phyloP scores from a whole-genome alignment of 2,113 vertebrate species.

The Cathartes aura region DNA sequence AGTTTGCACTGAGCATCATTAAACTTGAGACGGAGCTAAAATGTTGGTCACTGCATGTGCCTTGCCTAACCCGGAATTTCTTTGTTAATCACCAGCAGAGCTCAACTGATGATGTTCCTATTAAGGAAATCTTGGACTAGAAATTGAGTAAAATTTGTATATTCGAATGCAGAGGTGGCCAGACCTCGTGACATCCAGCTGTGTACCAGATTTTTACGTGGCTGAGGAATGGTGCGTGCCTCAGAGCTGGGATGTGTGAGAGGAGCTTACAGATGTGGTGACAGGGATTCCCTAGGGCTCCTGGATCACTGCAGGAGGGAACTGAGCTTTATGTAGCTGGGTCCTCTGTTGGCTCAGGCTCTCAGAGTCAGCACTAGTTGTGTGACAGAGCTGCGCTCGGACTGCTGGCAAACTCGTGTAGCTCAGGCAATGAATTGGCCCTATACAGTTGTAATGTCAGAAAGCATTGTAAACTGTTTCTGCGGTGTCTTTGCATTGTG shows the following conservation, averaged over 20 bases:
- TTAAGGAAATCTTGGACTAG: neutral
- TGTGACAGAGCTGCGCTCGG: neutral
- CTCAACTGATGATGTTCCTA: neutral
- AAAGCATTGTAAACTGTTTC: accelerated
- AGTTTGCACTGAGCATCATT: neutral
- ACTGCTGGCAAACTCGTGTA: accelerated
- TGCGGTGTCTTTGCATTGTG: accelerated
- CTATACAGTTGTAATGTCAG: accelerated
- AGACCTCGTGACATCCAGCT: neutral
- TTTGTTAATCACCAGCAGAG: neutral
- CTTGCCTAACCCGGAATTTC: neutral
- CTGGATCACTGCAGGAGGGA: neutral
- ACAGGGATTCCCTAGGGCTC: neutral
- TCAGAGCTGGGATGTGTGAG: neutral
- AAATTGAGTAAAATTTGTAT: neutral
- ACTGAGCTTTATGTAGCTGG: accelerated
- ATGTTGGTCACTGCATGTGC: neutral
- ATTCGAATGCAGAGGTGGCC: neutral
- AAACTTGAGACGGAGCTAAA: neutral
- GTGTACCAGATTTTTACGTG: neutral
- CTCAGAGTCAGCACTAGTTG: accelerated
- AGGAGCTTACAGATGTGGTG: neutral
- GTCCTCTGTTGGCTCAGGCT: neutral
- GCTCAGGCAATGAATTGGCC: neutral
- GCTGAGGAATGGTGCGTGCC: neutral